Percentiles rank a stretch among this genome's conserved stretches.
Evolutionary conservation across 2,797 vertebrate species (phyloP).

Genomic region (Gymnothorax reevesii): DNA sequence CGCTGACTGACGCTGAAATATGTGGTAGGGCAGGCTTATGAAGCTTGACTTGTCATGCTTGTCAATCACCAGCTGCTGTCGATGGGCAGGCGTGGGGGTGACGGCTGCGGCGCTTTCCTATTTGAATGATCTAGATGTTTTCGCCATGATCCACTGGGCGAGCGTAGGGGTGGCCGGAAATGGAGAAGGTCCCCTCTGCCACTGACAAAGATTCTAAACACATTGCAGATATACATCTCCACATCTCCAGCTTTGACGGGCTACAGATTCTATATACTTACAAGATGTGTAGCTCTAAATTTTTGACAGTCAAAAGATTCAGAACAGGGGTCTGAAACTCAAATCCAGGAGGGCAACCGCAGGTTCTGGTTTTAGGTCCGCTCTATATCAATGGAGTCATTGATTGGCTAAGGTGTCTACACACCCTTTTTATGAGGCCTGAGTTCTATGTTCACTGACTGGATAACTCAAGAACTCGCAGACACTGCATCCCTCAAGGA

Average conservation of each 20-base stretch:
- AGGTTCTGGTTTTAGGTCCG: too few relatives aligned
- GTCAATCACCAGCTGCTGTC: background rate
- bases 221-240: background rate
- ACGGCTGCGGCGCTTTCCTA: background rate
- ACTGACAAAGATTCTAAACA: background rate
- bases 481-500: too few relatives aligned
- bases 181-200: background rate
- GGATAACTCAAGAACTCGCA: too few relatives aligned
- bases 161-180: background rate
- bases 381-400: too few relatives aligned
- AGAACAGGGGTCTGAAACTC: too few relatives aligned
- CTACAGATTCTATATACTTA: background rate
- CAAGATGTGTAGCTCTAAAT: background rate
- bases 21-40: background rate
- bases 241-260: background rate
- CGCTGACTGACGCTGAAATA: background rate
- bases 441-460: too few relatives aligned
- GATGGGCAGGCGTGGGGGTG: background rate
- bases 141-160: background rate
- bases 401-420: too few relatives aligned
- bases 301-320: too few relatives aligned
- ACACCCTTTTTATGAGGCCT: too few relatives aligned
- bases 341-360: too few relatives aligned
- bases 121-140: background rate
- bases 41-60: background rate